Conservation (phyloP, 1,140 invertebrate genomes). For the Notospermus geniculatus region DNA sequence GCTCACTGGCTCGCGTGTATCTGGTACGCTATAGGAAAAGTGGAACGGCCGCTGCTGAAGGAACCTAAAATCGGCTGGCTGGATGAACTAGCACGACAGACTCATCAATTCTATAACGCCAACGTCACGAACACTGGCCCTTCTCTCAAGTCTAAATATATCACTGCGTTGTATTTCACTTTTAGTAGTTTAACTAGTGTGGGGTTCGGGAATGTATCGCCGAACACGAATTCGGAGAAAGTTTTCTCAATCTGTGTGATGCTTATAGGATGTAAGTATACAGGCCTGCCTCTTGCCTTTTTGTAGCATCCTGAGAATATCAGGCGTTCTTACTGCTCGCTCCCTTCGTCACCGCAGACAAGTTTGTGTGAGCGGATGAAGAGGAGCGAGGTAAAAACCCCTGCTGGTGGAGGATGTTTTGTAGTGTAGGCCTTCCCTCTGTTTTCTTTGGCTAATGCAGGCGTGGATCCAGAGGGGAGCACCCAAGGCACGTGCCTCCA, state of each 20-base stretch:
- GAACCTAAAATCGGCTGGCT: slow-evolving; percentile 85
- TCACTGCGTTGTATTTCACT: slow-evolving; percentile 95
- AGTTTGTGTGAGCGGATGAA: no score
- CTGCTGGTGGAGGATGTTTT: no score
- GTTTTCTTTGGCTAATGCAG: no score
- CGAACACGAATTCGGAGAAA: slow-evolving; percentile 92
- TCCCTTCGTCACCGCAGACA: no score
- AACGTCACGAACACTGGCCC: slow-evolving; percentile 48
- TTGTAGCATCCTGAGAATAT: no score
- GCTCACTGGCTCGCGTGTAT: slow-evolving; percentile 99
- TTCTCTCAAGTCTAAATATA: slow-evolving; percentile 65
- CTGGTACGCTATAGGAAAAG: slow-evolving; percentile 98
- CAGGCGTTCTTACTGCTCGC: no score
- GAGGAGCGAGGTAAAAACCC: no score
- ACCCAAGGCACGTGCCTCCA: no score
- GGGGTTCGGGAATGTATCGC: slow-evolving; percentile 97
- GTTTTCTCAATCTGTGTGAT: slow-evolving; percentile 61
- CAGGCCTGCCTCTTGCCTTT: not conserved
- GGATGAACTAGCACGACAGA: slow-evolving; percentile 73
- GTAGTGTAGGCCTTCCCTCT: no score
- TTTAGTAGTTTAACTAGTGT: slow-evolving; percentile 93
- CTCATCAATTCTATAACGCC: slow-evolving; percentile 44
- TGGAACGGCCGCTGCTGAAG: slow-evolving; percentile 64
- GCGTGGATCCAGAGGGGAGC: no score
- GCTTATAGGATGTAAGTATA: slow-evolving; percentile 56